Base-by-base conservation (phyloP, 2,113 vertebrate genomes). In the Ranitomeya imitator region DNA sequence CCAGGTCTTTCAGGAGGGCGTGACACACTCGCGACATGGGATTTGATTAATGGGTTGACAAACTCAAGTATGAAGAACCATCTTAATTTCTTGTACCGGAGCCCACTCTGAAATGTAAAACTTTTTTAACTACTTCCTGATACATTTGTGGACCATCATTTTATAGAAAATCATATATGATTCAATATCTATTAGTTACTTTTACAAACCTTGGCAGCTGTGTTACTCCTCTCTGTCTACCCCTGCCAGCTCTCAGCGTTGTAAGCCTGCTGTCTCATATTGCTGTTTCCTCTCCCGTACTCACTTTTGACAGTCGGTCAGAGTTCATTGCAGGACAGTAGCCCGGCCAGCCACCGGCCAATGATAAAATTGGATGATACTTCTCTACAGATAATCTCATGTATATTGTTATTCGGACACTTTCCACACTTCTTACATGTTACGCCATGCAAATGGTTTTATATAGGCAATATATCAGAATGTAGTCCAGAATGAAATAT, bases 171-270 rank as follows among this genome's bases (percentile, higher is more conserved):
- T 61, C 57, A 79, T 79, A n/a, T 21, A n/a, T 26, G 54, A 59
- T 18, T 55, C 26, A 15, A 37, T 61, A 81, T 81, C 55, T 81
- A 26, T 16, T 63, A 26, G 57, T 55, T 55, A 79, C 5, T 57
- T 14, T 79, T 54, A 79, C 76, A 55, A 79, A 55, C 52, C 76
- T 79, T 79, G 52, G 77, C 77, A 76, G 73, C 73, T 76, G 73
- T 52, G 45, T 9, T 37, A 4, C 51, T 79, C 21, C 77, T 55
- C 14, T 55, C 21, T 55, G 51, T 12, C 51, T 78, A n/a, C 18
- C 6, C 19, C 77, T 23, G 51, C 52, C 77, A 54, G 23, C 21
- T 55, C 13, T 0, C 19, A 57, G 52, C 21, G 0, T 15, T 55
- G 77, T 57, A 13, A 55, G 77, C 21, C 52, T 57, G 14, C 77